Evolutionary conservation across 23 tunicate species (phyloP).

Genomic region (Ascidia mentula): DNA sequence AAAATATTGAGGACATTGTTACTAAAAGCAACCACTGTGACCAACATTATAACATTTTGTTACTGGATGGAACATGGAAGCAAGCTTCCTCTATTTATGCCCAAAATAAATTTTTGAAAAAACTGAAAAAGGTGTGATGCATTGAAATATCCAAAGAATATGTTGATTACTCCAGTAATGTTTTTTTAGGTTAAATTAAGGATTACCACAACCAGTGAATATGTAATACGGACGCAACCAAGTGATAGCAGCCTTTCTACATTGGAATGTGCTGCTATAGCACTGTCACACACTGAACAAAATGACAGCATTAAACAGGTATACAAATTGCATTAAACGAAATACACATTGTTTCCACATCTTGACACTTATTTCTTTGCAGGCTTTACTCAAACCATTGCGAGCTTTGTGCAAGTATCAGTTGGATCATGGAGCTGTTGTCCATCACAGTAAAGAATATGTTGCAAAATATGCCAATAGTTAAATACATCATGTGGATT

Average conservation of each 20-base stretch:
- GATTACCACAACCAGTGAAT: slow-evolving; percentile 42
- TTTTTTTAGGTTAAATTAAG: slow-evolving; percentile 28
- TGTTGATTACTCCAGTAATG: not conserved
- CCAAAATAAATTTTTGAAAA: slow-evolving; percentile 52
- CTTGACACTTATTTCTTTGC: not conserved
- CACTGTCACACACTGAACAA: slow-evolving; percentile 47
- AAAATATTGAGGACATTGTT: slow-evolving; percentile 21
- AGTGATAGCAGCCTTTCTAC: slow-evolving; percentile 75
- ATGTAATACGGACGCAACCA: slow-evolving; percentile 94
- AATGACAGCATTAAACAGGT: slow-evolving; percentile 51
- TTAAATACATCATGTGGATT: not conserved
- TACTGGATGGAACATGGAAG: slow-evolving; percentile 97
- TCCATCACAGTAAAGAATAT: slow-evolving; percentile 76
- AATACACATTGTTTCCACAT: not conserved
- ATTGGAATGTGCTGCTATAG: slow-evolving; percentile 84
- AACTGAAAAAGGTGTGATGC: slow-evolving; percentile 39
- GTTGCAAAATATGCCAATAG: not conserved
- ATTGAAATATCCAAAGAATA: not conserved
- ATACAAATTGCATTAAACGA: not conserved
- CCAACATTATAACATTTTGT: slow-evolving; percentile 31
- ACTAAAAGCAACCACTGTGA: not conserved
- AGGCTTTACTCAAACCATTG: slow-evolving; percentile 71
- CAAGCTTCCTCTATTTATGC: slow-evolving; percentile 82
- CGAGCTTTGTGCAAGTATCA: slow-evolving; percentile 81
- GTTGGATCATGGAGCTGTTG: slow-evolving; percentile 66